Evolutionary conservation across 2,113 vertebrate genomes (phyloP).

Genomic region (Acinonyx jubatus): DNA sequence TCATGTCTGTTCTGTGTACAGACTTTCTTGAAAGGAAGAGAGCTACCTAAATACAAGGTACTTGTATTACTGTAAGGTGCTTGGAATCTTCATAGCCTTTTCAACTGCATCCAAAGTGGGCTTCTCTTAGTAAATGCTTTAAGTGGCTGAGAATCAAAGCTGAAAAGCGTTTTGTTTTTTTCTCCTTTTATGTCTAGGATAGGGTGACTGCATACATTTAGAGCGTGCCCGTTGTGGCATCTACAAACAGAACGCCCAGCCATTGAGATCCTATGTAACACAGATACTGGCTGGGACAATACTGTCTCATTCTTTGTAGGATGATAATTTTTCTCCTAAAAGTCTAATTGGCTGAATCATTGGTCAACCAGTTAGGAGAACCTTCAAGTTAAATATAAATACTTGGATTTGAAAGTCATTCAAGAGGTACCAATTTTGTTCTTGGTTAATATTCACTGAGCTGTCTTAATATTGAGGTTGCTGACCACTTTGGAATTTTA

Average conservation of each 20-base stretch:
- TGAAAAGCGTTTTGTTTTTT: slow-evolving; percentile 41
- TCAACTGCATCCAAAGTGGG: slow-evolving; percentile 56
- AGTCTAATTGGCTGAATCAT: neutral
- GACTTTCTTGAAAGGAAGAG: slow-evolving; percentile 68
- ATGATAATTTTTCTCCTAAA: neutral
- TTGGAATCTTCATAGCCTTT: slow-evolving; percentile 71
- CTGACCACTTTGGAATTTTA: neutral
- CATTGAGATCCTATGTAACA: neutral
- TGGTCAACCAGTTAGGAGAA: neutral
- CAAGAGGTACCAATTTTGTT: neutral
- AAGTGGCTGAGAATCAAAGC: slow-evolving; percentile 41
- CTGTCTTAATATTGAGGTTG: neutral
- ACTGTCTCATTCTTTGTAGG: neutral
- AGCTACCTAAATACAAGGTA: slow-evolving; percentile 65
- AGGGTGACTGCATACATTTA: neutral
- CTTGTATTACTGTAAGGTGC: slow-evolving; percentile 54
- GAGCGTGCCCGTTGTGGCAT: neutral
- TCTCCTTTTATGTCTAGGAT: neutral
- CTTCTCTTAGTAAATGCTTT: slow-evolving; percentile 55
- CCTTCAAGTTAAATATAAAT: neutral
- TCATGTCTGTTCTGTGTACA: slow-evolving; percentile 68
- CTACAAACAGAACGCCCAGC: neutral
- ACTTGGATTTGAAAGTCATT: slow-evolving; percentile 32
- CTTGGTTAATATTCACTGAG: neutral
- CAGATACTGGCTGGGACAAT: neutral